phyloP scores from a whole-genome alignment of 2,888 invertebrate genomes.

The Drosophila pseudotakahashii region DNA sequence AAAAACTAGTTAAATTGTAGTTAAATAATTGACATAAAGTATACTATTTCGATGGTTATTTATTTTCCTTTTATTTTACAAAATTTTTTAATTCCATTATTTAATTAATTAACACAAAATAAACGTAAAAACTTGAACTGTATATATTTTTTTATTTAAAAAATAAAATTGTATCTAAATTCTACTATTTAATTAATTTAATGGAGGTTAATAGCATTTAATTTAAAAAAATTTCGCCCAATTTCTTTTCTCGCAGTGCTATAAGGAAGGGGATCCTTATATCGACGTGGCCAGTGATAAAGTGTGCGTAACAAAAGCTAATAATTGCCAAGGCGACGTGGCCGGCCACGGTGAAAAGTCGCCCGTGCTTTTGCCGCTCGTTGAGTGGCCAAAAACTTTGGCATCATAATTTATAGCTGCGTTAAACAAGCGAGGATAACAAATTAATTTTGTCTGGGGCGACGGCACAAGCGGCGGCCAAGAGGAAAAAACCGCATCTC shows the following conservation, averaged over 20 bases:
- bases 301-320: slow-evolving; percentile 79
- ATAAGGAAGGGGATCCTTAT: slow-evolving; percentile 36
- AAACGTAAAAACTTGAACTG: too few species aligned
- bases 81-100: too few species aligned
- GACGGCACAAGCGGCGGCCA: slow-evolving; percentile 24
- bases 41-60: too few species aligned
- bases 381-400: slow-evolving; percentile 78
- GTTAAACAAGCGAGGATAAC: slow-evolving; percentile 80
- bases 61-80: too few species aligned
- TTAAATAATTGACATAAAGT: too few species aligned
- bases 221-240: too few species aligned
- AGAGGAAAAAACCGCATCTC: slow-evolving; percentile 46
- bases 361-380: slow-evolving; percentile 51
- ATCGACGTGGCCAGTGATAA: slow-evolving; percentile 73
- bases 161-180: too few species aligned
- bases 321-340: slow-evolving; percentile 75
- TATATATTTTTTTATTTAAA: too few species aligned
- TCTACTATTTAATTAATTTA: too few species aligned
- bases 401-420: slow-evolving; percentile 80
- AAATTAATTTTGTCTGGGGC: slow-evolving; percentile 80
- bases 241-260: neutral
- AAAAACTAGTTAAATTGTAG: neutral
- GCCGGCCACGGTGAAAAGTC: slow-evolving; percentile 59
- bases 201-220: too few species aligned
- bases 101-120: too few species aligned